Evolutionary conservation across 37 sponge, comb jelly and placozoan species (phyloP).

Genomic region (Crambe crambe): DNA sequence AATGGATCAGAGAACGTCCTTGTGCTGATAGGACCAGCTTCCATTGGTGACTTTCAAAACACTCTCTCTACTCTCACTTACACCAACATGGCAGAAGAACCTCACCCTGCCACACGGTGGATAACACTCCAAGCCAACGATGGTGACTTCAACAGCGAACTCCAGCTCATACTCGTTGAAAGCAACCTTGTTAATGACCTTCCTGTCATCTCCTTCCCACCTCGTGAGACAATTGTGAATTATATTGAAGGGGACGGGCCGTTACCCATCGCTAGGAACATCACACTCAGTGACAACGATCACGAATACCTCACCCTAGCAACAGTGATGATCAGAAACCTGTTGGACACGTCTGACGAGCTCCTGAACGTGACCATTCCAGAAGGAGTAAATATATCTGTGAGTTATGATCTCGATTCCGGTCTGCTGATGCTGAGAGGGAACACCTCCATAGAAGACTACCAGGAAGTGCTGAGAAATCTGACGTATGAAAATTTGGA

Average conservation of each 20-base stretch:
- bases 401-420: slow-evolving; percentile 27
- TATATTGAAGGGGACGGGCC: slow-evolving; percentile 79
- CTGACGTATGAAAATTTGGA: slow-evolving; percentile 74
- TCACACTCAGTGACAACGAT: slow-evolving; percentile 69
- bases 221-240: slow-evolving; percentile 45
- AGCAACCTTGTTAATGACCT: slow-evolving; percentile 65
- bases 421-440: slow-evolving; percentile 63
- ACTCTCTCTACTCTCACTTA: slow-evolving; percentile 72
- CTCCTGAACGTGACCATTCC: slow-evolving; percentile 31
- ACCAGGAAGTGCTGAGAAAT: slow-evolving; percentile 54
- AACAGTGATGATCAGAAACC: slow-evolving; percentile 48
- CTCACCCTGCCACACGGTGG: slow-evolving; percentile 26
- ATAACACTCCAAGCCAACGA: slow-evolving; percentile 62
- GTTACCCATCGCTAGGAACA: slow-evolving; percentile 53
- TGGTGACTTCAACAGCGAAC: slow-evolving; percentile 40
- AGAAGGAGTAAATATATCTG: slow-evolving; percentile 32
- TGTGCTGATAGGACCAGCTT: slow-evolving; percentile 69
- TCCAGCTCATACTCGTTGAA: slow-evolving; percentile 27
- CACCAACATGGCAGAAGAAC: slow-evolving; percentile 78
- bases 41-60: slow-evolving; percentile 63
- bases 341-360: slow-evolving; percentile 57
- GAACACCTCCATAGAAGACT: slow-evolving; percentile 52
- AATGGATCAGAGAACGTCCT: slow-evolving; percentile 22
- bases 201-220: slow-evolving; percentile 61
- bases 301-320: slow-evolving; percentile 33